phyloP scores from a whole-genome alignment of 2,113 vertebrate genomes.

The Protomyctophum bolini region DNA sequence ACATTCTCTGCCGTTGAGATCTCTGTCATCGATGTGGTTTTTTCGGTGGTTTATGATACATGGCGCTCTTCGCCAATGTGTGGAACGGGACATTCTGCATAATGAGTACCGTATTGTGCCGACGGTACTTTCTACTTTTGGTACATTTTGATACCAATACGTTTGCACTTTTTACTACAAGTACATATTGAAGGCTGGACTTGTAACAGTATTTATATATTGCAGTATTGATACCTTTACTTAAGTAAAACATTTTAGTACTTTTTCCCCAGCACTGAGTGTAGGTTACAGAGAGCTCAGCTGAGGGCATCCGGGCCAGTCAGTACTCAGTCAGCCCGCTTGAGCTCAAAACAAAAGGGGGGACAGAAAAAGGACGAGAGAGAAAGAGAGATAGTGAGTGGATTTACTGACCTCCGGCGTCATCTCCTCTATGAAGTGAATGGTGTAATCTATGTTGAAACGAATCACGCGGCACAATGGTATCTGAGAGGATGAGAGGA shows the following conservation, averaged over 20 bases:
- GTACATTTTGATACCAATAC: too few species aligned
- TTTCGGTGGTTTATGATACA: too few species aligned
- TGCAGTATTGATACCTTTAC: constrained; percentile 51
- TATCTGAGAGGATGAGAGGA: constrained; percentile 84
- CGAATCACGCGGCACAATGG: constrained; percentile 98
- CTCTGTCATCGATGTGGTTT: too few species aligned
- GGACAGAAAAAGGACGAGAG: constrained; percentile 21
- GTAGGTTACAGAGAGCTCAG: constrained; percentile 55
- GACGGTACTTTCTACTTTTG: too few species aligned
- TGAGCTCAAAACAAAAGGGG: constrained; percentile 60
- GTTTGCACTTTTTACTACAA: too few species aligned
- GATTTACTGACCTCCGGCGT: constrained; percentile 91
- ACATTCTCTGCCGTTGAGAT: too few species aligned
- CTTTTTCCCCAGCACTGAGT: constrained; percentile 13
- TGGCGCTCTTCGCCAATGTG: too few species aligned
- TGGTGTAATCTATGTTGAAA: constrained; percentile 99
- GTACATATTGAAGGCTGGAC: too few species aligned
- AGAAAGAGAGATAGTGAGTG: constrained; percentile 56
- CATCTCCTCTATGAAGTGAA: constrained; percentile 99
- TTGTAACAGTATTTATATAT: too few species aligned
- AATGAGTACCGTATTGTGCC: too few species aligned
- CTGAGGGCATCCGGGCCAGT: background rate
- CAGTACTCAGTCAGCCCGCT: constrained; percentile 23
- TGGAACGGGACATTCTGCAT: too few species aligned
- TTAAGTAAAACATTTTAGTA: background rate